These are phyloP conservation scores for Tyto alba DNA, from an alignment of 2,113 vertebrate species.

Conservation along the genomic window DNA sequence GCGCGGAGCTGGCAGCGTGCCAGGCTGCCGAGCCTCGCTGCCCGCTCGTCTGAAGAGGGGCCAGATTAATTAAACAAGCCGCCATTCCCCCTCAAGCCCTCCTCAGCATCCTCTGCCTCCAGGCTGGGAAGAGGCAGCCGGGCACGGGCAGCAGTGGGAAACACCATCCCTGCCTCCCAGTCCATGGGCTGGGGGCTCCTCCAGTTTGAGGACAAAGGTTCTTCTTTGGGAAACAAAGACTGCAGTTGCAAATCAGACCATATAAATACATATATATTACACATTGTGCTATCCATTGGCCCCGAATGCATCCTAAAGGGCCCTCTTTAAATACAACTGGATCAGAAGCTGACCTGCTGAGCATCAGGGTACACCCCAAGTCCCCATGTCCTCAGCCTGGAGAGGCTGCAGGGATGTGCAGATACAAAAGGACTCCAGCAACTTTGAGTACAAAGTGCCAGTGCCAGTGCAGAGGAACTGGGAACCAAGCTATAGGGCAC, in stretches of 20 bases:
- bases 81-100: not conserved
- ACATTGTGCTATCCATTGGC: not conserved
- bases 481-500: not conserved
- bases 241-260: not conserved
- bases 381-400: not conserved
- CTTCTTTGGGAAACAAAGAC: not conserved
- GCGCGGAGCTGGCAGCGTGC: not conserved
- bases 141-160: not conserved
- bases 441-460: not conserved
- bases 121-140: not conserved
- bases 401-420: not conserved
- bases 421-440: not conserved
- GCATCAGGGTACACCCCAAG: no score
- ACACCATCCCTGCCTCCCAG: not conserved
- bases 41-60: not conserved
- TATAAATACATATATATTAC: accelerated
- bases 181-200: not conserved
- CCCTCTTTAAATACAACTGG: not conserved
- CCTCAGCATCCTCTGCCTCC: not conserved
- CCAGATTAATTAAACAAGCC: constrained; percentile 23
- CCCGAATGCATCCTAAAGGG: not conserved
- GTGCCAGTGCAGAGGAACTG: accelerated
- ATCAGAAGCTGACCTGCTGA: not conserved
- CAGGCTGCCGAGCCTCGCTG: not conserved
- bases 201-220: not conserved